phyloP scores from a whole-genome alignment of 2,888 invertebrate species.

The Pristionchus arcanus region DNA sequence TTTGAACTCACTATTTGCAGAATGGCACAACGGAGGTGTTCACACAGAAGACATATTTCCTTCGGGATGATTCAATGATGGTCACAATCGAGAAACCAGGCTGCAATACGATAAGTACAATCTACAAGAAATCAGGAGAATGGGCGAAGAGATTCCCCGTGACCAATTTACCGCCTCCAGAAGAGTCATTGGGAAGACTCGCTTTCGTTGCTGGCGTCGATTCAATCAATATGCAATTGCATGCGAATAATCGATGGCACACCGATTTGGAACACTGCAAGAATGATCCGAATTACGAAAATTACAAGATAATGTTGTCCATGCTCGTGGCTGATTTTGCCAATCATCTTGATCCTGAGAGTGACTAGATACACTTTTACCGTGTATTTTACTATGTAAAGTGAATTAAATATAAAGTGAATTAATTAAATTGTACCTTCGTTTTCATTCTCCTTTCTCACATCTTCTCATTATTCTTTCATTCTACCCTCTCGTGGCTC shows the following conservation, averaged over 20 bases:
- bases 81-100: slow-evolving; percentile 1
- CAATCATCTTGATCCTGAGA: slow-evolving; percentile 8
- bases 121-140: not conserved
- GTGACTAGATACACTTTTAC: not conserved
- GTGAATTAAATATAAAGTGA: too few species aligned
- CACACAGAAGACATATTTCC: slow-evolving; percentile 9
- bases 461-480: too few species aligned
- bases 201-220: not conserved
- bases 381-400: too few species aligned
- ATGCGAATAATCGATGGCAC: not conserved
- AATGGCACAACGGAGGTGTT: not conserved
- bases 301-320: not conserved
- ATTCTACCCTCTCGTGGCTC: too few species aligned
- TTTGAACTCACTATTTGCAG: not conserved
- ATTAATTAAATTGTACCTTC: too few species aligned
- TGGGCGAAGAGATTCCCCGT: not conserved
- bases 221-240: not conserved
- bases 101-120: not conserved
- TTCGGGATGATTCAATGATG: not conserved
- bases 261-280: not conserved
- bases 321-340: not conserved
- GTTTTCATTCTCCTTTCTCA: too few species aligned
- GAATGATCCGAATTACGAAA: not conserved
- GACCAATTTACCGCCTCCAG: not conserved
- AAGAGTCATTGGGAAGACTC: not conserved